Base-by-base conservation (phyloP, 2,113 vertebrate genomes). In the Myxocyprinus asiaticus region DNA sequence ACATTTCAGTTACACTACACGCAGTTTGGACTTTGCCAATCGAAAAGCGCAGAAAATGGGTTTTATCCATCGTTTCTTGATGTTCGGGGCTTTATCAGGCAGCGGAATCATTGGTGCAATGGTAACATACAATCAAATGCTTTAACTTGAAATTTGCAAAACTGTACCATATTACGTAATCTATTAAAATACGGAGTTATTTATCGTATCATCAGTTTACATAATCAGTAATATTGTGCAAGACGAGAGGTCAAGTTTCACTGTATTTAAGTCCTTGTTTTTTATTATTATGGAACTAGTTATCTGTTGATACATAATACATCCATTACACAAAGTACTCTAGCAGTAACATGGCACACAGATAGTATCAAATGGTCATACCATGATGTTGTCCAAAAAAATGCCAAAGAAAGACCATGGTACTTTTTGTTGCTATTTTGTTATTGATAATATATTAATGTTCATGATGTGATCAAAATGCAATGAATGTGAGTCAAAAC, bases 91-190 rank as follows among this genome's bases (percentile, higher is more conserved):
- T 6, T 69, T 89, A 65, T 82, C 66, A 55, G 77, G 84, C 77
- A 71, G 84, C 42, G 88, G 22, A 78, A 62, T 73, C 0, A 66
- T 91, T 2, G 48, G 90, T 71, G 22, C 22, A 33, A 33, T 33
- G 22, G 22, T 88, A 79, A 43, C 87, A n/a, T 91, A 85, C 83
- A 80, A 53, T 67, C 86, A 6, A 58, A 83, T 71, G 7, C 73
- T 67, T 88, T 90, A 72, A 58, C 22, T 6, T 22, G 12, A 4
- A n/a, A 66, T 14, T 66, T 9, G 7, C 53, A 6, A 72, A 58
- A 33, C 12, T 14, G 6, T 51, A 14, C 8, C 67, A 10, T 56
- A 43, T 71, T 56, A 55, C 33, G 51, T 15, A 71, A 71, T 69
- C 44, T 12, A 45, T 9, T 33, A 0, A 56, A 70, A 55, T 43